A percentile compares a stretch with the other conserved stretches of the same genome.
Evolutionary conservation across 2,888 invertebrate genomes (phyloP).

Genomic region (Oscheius sp.): DNA sequence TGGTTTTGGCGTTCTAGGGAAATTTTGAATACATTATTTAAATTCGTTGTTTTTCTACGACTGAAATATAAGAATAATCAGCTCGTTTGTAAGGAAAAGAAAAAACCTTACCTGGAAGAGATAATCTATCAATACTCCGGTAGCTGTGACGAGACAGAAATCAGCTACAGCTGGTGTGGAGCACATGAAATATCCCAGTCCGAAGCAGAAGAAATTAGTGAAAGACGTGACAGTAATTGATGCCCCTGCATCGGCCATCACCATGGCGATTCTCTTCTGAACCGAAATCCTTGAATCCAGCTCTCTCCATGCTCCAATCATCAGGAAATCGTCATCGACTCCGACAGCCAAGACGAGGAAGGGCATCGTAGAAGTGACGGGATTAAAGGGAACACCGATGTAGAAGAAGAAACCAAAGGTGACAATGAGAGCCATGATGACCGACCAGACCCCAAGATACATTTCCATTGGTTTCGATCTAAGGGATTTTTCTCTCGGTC

Average conservation of each 20-base stretch:
- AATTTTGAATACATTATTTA: no score
- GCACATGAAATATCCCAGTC: conserved; percentile 68
- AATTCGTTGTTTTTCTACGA: no score
- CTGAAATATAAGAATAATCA: no score
- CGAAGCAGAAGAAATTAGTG: conserved; percentile 70
- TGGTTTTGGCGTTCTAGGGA: no score
- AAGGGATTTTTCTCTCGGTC: background rate
- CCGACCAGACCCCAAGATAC: conserved; percentile 66
- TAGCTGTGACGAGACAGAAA: conserved; percentile 68
- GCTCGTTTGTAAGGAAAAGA: no score
- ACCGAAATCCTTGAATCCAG: conserved; percentile 54
- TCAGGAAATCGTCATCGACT: conserved; percentile 68
- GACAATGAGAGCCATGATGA: conserved; percentile 62
- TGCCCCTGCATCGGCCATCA: conserved; percentile 69
- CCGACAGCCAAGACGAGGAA: conserved; percentile 67
- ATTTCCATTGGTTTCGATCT: conserved; percentile 69
- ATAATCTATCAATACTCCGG: conserved; percentile 67
- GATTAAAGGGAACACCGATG: conserved; percentile 66
- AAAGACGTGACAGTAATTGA: conserved; percentile 69
- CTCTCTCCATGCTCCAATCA: conserved; percentile 69
- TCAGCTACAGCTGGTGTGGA: conserved; percentile 69
- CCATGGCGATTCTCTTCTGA: conserved; percentile 56
- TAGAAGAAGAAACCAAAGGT: conserved; percentile 68
- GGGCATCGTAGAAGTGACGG: conserved; percentile 69
- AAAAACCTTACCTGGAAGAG: conserved; percentile 59